Evolutionary conservation across 2,113 vertebrate species (phyloP).

Genomic region (Pluvianellus socialis): DNA sequence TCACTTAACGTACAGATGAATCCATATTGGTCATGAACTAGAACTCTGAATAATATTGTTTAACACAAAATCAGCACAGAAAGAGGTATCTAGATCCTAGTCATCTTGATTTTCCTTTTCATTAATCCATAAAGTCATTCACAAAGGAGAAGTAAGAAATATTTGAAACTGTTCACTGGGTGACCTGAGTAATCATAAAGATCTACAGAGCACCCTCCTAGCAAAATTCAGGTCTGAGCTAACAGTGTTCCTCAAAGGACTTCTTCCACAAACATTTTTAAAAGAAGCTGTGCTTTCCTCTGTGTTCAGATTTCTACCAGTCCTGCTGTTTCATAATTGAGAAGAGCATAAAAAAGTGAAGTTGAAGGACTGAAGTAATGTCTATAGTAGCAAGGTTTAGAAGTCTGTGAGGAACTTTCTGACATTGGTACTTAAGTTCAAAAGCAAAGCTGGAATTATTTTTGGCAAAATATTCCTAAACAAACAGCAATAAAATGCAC

Average conservation of each 20-base stretch:
- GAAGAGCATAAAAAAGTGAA: background rate
- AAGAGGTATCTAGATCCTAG: background rate
- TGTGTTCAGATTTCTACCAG: background rate
- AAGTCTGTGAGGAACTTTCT: background rate
- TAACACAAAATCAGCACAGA: background rate
- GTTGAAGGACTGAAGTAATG: background rate
- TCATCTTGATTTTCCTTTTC: background rate
- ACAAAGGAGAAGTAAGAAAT: background rate
- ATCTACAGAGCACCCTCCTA: background rate
- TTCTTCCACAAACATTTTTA: background rate
- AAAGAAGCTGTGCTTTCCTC: background rate
- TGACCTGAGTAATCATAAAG: background rate
- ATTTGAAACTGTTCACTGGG: background rate
- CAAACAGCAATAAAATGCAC: background rate
- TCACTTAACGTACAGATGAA: background rate
- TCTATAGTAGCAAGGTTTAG: background rate
- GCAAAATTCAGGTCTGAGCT: background rate
- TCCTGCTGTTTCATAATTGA: background rate
- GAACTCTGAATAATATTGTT: background rate
- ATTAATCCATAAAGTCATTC: background rate
- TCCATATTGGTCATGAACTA: background rate
- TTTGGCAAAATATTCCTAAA: background rate
- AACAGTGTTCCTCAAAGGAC: background rate
- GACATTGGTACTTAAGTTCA: background rate
- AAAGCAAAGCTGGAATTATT: background rate